Evolutionary conservation across 1,140 invertebrate species (phyloP), one percentile per base, ranked within the genome.

Genomic region (Euglossa dilemma): DNA sequence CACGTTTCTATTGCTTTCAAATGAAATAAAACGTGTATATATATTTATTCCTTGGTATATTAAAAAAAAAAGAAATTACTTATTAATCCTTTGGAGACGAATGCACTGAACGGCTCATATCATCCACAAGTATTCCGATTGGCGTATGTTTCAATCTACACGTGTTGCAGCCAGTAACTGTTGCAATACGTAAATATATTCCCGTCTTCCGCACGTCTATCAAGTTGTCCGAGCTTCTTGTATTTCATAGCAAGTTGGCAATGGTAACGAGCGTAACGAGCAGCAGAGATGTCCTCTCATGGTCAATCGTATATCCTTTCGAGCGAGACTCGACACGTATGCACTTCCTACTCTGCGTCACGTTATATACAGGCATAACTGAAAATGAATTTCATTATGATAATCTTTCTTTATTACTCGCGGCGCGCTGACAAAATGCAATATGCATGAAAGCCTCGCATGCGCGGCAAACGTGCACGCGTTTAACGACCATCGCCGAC

Each of bases 321-420:
- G 4, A 54, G 50, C 50, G 36, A 79, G 50, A 20, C 59, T 64
- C 18, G 36, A 47, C 47, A 2, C 12, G 25, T 80, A 67, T 84
- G 66, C 63, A 47, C 43, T 78, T 79, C 75, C 75, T 79, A 56
- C 64, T 43, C 18, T 45, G 36, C 20, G 6, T 54, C 66, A 18
- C 47, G 67, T 78, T 63, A 59, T 54, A 61, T 43, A n/a, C 28
- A 64, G n/a, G 57, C 50, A 66, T 28, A 23, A n/a, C 16, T 71
- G 76, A 45, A 83, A 84, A 84, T 83, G 74, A 78, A 83, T 84
- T 80, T 67, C 78, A 74, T 84, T 84, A 81, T 79, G 83, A 52
- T 84, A 84, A 84, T 80, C 36, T 61, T 67, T 74, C 63, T 80
- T 74, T 74, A 84, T 80, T 74, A 80, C 28, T 52, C n/a, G 61